A percentile compares a stretch with the other conserved stretches of the same genome.
Evolutionary conservation across 1,140 invertebrate genomes (phyloP).

Genomic region (Mycetomoellerius zeteki): DNA sequence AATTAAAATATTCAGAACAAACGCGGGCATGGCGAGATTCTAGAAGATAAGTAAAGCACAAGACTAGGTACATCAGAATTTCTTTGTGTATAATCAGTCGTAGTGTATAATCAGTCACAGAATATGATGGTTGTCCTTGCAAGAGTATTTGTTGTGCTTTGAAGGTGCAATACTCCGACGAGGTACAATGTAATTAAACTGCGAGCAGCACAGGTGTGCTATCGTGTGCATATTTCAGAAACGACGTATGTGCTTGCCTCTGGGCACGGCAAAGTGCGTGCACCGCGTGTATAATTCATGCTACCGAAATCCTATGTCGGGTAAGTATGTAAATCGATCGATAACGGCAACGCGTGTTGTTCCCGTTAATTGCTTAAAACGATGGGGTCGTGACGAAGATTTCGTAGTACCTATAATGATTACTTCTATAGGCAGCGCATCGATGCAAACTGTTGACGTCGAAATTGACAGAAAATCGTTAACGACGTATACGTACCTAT

Average conservation of each 20-base stretch:
- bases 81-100: conserved; percentile 2
- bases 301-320: background rate
- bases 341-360: background rate
- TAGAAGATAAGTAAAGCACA: background rate
- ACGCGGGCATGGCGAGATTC: conserved; percentile 7
- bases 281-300: conserved; percentile 17
- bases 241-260: background rate
- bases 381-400: conserved; percentile 12
- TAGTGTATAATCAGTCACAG: background rate
- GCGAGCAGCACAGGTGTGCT: conserved; percentile 31
- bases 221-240: conserved; percentile 42
- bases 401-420: background rate
- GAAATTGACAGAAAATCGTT: conserved; percentile 82
- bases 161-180: conserved; percentile 16
- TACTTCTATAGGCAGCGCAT: background rate
- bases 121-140: conserved; percentile 44
- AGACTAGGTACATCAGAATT: conserved; percentile 3
- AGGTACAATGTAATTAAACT: conserved; percentile 53
- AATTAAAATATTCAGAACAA: conserved; percentile 59
- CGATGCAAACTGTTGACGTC: conserved; percentile 20
- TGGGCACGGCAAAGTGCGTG: background rate
- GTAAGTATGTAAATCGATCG: conserved; percentile 13
- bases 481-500: conserved; percentile 42
- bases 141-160: background rate
- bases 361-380: conserved; percentile 31